Evolutionary conservation across 2,888 invertebrate genomes (phyloP), one percentile per base, ranked within the genome.

Genomic region (Pasiphila rectangulata): DNA sequence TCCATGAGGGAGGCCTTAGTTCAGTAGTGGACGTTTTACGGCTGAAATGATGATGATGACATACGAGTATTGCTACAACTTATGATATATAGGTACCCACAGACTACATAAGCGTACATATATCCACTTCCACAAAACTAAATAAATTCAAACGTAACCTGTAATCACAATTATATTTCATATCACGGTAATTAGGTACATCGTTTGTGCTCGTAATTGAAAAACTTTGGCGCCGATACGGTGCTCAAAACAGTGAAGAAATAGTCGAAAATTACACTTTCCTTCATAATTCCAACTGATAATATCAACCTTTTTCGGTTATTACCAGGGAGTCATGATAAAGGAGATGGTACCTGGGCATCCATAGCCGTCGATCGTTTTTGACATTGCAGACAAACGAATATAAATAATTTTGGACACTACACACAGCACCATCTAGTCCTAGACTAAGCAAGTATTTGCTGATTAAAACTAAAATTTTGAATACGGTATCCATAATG

Each of bases 171-270:
- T 69, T 64, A 71, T 71, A 61, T 68, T 69, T 59, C 64, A 66
- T 68, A 68, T 66, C 67, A 67, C 66, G 62, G 71, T 75, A 78
- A 79, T 80, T 81, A 77, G 56, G 61, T 35, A 50, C 64, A 57
- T 48, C 39, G 58, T 59, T 67, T 66, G 61, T 56, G 62, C 59
- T 50, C 59, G 72, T 84, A 85, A 88, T 88, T 86, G 87, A 84
- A 88, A 88, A 88, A 87, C 67, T 88, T 87, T 83, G 79, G 65
- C 69, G 75, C 71, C 79, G 82, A 81, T 79, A 75, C 59, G 68
- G 72, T 60, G 61, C 45, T 50, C 34, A 12, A 27, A 49, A 45
- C 41, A 37, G 45, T 50, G 13, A 69, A 69, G 68, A 69, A 79
- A 84, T 69, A 68, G 72, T 68, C 71, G 69, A 72, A 85, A 85